Conservation (phyloP, 2,797 vertebrate genomes). For the Pseudocheirus occidentalis region DNA sequence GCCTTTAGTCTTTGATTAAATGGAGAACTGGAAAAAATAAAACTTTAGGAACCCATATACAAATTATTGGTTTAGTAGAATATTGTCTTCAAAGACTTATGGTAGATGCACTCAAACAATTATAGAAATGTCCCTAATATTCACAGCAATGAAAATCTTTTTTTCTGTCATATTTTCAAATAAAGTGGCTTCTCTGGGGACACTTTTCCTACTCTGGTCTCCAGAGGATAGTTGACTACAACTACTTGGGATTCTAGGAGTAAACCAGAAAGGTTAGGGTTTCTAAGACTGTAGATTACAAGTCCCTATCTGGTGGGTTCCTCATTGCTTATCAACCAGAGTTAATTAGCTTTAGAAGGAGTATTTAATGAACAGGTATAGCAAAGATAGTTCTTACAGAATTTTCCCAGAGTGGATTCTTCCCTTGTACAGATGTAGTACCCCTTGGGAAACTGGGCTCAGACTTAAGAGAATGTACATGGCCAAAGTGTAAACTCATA, state of each 20-base stretch:
- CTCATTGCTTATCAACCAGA: neutral
- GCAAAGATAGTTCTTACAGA: neutral
- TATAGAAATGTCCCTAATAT: neutral
- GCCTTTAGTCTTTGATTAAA: neutral
- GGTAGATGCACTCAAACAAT: neutral
- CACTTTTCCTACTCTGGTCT: neutral
- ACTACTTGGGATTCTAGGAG: neutral
- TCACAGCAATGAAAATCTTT: neutral
- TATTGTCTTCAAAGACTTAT: neutral
- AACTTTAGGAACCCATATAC: neutral
- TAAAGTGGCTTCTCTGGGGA: neutral
- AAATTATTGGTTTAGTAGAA: neutral
- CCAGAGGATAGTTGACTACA: neutral
- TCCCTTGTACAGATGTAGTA: neutral
- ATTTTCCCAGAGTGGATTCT: neutral
- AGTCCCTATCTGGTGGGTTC: neutral
- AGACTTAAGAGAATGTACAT: neutral
- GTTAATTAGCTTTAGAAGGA: neutral
- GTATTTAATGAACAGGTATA: neutral
- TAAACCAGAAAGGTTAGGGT: neutral
- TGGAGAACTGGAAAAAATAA: neutral
- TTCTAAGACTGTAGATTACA: neutral
- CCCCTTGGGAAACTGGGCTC: neutral
- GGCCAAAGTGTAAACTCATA: neutral
- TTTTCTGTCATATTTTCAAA: neutral